Evolutionary conservation across 2,113 vertebrate genomes (phyloP), one percentile per base, ranked within the genome.

Genomic region (Sinosuthora webbiana): DNA sequence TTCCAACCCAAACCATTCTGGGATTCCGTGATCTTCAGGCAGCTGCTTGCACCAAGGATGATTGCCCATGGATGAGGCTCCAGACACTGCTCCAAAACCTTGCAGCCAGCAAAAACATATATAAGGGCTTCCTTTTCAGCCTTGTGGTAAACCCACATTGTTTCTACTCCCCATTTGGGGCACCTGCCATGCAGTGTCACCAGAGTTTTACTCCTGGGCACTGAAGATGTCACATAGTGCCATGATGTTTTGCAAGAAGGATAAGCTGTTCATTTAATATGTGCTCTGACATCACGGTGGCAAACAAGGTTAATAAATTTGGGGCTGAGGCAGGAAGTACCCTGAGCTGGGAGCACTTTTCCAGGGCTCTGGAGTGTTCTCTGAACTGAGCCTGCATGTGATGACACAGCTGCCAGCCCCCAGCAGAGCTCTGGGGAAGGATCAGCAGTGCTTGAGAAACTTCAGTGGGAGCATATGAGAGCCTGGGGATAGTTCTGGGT

Each of bases 291-390:
- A 1, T 31, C 60, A 37, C 7, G 27, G 59, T 69, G 82, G 57
- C 39, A n/a, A 93, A 73, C 31, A 27, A 81, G 56, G 68, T 92
- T 74, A 70, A 89, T 50, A 27, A 85, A 45, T 49, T 62, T 44
- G 0, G 0, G 56, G 28, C 35, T 80, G 59, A 65, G 13, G 37
- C 11, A 30, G 63, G 59, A 45, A 63, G 27, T 31, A 6, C 14
- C 28, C 84, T 0, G 6, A 57, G 49, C 50, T 55, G 69, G 47
- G 19, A 28, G 59, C 25, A 53, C 33, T 67, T 44, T 63, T 23
- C 80, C 56, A 57, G 42, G 21, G 13, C 59, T 86, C 50, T 1
- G 4, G 35, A 35, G 24, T 4, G 0, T 28, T 13, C 33, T 55
- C 44, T 45, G 50, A 22, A 22, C 59, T 44, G 31, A 35, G 30